Evolutionary conservation across 2,888 invertebrate species (phyloP), one percentile per base, ranked within the genome.

Genomic region (Scaptomyza caliginosa): DNA sequence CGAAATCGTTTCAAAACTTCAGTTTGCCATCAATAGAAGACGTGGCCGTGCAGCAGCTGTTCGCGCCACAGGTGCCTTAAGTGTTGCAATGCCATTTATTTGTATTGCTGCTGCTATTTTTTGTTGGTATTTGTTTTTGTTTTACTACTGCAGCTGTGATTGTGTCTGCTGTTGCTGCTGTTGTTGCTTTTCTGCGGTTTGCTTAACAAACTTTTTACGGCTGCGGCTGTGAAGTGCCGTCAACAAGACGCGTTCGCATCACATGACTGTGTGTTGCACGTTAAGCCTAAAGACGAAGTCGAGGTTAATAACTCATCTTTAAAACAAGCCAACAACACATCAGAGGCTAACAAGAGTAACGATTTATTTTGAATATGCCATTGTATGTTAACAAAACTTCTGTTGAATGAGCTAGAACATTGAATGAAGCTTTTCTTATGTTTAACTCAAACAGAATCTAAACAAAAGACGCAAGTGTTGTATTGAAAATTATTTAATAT

Each of bases 61-160:
- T 32, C 21, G 34, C 34, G n/a, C 28, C 69, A 38, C 79, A 79
- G 72, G 76, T 79, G 72, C 66, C 48, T 65, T 48, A 77, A 74
- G 78, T 77, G 82, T 77, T 77, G 76, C 74, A 77, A 77, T 69
- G 75, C 59, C 75, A 66, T 79, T 75, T 67, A 66, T 75, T 67
- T 79, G 54, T 56, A 39, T 34, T 52, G 26, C 39, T 42, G 46
- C 23, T 38, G 8, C 17, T 62, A 3, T 6, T 50, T 51, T 36
- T 46, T 63, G 19, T 36, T 64, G 21, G 43, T 52, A 32, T 40
- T 23, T 49, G 19, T 24, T 55, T 24, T 16, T 43, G 30, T 13
- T 34, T 16, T 19, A 21, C 30, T 21, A 19, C 34, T 46, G 56
- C 48, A 19, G 26, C 30, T 19, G 30, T 28, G 23, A 19, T 23